These are phyloP conservation scores for Dipodomys ordii DNA, from an alignment of 2,113 vertebrate genomes.

Conservation along the genomic window DNA sequence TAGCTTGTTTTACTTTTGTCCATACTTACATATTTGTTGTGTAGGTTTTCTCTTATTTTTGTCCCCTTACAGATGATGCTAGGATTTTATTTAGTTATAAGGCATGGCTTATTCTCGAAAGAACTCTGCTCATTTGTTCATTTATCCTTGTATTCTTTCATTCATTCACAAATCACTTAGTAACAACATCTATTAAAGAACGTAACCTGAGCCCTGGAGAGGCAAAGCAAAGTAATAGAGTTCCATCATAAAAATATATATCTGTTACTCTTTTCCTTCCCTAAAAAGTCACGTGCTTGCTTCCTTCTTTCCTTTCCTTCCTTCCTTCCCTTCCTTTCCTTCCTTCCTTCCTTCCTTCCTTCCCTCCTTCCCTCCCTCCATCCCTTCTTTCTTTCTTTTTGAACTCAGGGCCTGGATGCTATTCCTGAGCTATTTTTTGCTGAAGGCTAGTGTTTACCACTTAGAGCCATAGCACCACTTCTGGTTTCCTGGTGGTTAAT, in stretches of 20 bases:
- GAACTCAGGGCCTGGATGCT: no score
- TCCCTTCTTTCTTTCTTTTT: background rate
- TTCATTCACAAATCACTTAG: background rate
- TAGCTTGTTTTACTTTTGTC: no score
- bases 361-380: background rate
- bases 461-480: no score
- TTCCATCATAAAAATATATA: conserved; percentile 5
- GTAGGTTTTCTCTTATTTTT: no score
- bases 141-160: background rate
- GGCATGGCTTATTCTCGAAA: background rate
- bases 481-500: no score
- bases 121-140: background rate
- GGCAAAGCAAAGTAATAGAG: no score
- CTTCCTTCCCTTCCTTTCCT: background rate
- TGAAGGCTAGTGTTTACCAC: no score
- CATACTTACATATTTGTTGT: no score
- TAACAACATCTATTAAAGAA: no score
- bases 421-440: no score
- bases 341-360: background rate
- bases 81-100: conserved; percentile 46
- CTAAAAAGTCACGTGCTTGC: background rate
- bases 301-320: background rate
- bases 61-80: background rate
- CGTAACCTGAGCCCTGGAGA: no score
- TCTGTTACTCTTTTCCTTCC: background rate